Base-by-base conservation (phyloP, 2,113 vertebrate genomes). In the Carassius gibelio region DNA sequence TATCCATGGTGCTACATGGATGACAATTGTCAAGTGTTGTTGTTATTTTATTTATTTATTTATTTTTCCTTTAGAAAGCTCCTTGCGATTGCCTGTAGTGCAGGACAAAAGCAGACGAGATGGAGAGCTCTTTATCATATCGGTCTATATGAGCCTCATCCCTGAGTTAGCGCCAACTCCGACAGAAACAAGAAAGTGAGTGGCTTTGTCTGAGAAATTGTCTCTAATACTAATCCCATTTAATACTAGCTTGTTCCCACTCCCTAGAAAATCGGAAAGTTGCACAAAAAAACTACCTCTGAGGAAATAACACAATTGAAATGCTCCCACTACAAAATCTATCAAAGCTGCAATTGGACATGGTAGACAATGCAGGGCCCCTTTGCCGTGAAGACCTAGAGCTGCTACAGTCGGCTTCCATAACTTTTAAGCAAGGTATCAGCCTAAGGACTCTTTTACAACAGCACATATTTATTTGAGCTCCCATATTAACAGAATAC, bases 151-250 rank as follows among this genome's bases (percentile, higher is more conserved):
- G n/a, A 86, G 81, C 48, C 75, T 86, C 74, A 52, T 83, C 75
- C 82, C 42, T n/a, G 45, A 85, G 74, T 34, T 72, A 72, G 74
- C 30, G 72, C 84, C 83, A 88, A 84, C 85, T 90, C 83, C 86
- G 86, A 89, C 85, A 89, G 89, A 87, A 30, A 82, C 66, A 85
- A 85, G 86, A 82, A 86, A 88, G 81, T 74, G 10, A 45, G 77
- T 72, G 80, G 87, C 83, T 91, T 88, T 90, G 91, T 91, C 42
- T 78, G 84, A 88, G 84, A 93, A 93, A 93, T 91, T 92, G 93
- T 93, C 90, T 92, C 89, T 91, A 89, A 89, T 66, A 87, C 88
- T 90, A 93, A 93, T 93, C 92, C 87, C 85, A 92, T 94, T 93
- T 93, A 90, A 94, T 90, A 91, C 90, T 85, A 92, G 87, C 91